Evolutionary conservation across 2,888 invertebrate species (phyloP).

Genomic region (Apotomis turbidana): DNA sequence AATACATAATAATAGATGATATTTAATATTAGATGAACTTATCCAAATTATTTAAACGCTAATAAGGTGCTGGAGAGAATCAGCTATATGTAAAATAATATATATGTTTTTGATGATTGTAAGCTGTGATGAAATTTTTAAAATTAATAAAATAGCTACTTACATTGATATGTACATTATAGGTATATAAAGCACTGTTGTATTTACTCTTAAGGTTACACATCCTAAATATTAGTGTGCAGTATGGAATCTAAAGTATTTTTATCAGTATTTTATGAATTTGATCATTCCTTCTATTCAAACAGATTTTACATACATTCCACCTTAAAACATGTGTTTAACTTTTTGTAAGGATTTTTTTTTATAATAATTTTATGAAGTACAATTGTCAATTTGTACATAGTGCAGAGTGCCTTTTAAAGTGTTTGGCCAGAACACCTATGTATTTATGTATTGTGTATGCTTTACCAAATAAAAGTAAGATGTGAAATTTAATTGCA

Average conservation of each 20-base stretch:
- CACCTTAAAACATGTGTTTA: conserved; percentile 19
- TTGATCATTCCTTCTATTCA: conserved; percentile 50
- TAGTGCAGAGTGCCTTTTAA: conserved; percentile 63
- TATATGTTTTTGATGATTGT: conserved; percentile 5
- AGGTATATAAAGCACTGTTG: conserved; percentile 58
- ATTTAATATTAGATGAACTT: conserved; percentile 11
- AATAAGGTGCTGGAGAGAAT: conserved; percentile 33
- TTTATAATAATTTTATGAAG: conserved; percentile 51
- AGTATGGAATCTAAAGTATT: conserved; percentile 39
- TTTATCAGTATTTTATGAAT: conserved; percentile 50
- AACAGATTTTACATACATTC: conserved; percentile 26
- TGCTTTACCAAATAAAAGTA: conserved; percentile 66
- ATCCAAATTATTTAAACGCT: conserved; percentile 22
- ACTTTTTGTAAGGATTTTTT: conserved; percentile 41
- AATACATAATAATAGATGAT: conserved; percentile 29
- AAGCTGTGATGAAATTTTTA: conserved; percentile 31
- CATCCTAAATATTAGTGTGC: conserved; percentile 21
- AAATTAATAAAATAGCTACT: conserved; percentile 8
- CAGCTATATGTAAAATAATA: conserved; percentile 23
- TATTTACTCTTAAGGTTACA: conserved; percentile 51
- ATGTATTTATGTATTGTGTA: conserved; percentile 54
- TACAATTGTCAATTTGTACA: conserved; percentile 52
- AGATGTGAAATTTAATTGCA: conserved; percentile 46
- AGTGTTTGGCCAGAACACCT: conserved; percentile 49
- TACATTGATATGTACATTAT: conserved; percentile 16